Evolutionary conservation across 1,140 invertebrate genomes (phyloP).

Genomic region (Pseudomyrmex cubaensis): DNA sequence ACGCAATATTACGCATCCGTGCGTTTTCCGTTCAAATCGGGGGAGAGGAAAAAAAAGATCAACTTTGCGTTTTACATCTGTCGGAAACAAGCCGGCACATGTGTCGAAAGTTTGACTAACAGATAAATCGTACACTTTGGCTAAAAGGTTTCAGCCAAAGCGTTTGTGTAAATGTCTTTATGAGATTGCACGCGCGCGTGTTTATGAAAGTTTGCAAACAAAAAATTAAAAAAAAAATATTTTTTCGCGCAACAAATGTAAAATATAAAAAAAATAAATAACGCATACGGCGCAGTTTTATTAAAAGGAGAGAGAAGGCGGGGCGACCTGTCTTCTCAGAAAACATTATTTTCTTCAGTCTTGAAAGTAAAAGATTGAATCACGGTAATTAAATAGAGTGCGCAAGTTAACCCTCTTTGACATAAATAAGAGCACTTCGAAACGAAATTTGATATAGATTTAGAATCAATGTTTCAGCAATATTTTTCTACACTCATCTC

Average conservation of each 20-base stretch:
- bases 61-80: neutral
- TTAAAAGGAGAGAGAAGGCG: neutral
- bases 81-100: neutral
- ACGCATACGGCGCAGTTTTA: no score
- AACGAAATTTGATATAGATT: conserved; percentile 21
- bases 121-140: neutral
- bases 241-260: no score
- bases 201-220: neutral
- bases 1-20: neutral
- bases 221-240: no score
- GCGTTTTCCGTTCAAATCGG: neutral
- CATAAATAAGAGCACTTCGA: neutral
- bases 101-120: conserved; percentile 27
- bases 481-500: conserved; percentile 4
- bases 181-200: no score
- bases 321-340: conserved; percentile 27
- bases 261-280: no score
- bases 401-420: neutral
- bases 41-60: neutral
- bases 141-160: neutral
- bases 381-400: conserved; percentile 33
- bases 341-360: conserved; percentile 27
- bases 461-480: neutral
- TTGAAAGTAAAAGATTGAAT: conserved; percentile 27
- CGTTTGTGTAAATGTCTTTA: no score